Base-by-base conservation (phyloP, 2,797 vertebrate genomes). In the Melanogrammus aeglefinus region DNA sequence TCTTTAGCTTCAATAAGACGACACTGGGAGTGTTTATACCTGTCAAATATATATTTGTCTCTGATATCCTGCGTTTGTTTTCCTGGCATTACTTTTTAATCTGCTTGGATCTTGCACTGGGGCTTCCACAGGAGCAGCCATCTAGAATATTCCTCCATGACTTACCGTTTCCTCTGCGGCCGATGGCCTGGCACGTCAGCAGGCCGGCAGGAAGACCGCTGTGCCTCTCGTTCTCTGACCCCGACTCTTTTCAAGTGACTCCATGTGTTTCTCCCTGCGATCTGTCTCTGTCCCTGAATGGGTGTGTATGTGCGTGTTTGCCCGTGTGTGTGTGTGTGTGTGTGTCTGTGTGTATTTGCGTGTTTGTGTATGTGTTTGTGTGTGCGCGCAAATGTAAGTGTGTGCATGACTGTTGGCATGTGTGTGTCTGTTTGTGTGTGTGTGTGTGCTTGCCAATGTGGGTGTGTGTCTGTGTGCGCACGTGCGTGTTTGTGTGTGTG, bases 141-240 rank as follows among this genome's bases (percentile, higher is more conserved):
- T 89, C 81, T 83, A 78, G 76, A 84, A 72, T 24, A 12, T 89
- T 86, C 86, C 86, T 88, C 80, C 81, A 84, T 91, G 89, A 92
- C 80, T 86, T 88, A 90, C 86, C 78, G 87, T 82, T 94, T 94
- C 93, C 93, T 89, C 75, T 86, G 80, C 82, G 89, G 81, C 88
- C 76, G 76, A 82, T 0, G 41, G 72, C 63, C 63, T 85, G 88
- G 80, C 83, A 79, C 76, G 79, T 80, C 84, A 89, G 90, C 92
- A 91, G 81, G 81, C 82, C 21, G 85, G 75, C 91, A 92, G 92
- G 92, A 91, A 92, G 85, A 27, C 84, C 74, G 78, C 84, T 76
- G 79, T n/a, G 78, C 27, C 82, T 86, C 75, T 82, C 74, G 84
- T 81, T 86, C 80, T 88, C 82, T 87, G 76, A 71, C 79, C 74